Base-by-base conservation (phyloP, 1,140 invertebrate species). In the Spodoptera frugiperda region DNA sequence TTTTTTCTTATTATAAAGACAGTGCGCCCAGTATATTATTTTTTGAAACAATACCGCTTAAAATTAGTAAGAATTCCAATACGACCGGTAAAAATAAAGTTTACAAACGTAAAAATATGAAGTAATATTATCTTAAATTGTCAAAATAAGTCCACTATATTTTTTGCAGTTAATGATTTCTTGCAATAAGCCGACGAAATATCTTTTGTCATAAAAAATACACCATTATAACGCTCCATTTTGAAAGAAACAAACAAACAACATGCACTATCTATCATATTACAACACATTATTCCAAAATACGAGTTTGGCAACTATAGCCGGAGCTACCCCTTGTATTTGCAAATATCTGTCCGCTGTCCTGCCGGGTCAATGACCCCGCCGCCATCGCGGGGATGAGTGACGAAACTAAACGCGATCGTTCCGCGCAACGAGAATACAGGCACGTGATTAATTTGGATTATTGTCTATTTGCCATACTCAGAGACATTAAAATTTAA, bases 311-410 rank as follows among this genome's bases (percentile, higher is more conserved):
- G 6, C 2, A 39, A 39, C 33, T 39, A 5, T 30, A 39, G 33
- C 33, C 8, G 12, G 33, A 63, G 30, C 44, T 8, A 19, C 59
- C 33, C 51, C 15, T 11, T 30, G 8, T 33, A 61, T 61, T 33
- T 61, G 57, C 14, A 17, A 57, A 44, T 39, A 61, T 44, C 10
- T 19, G 55, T 9, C 48, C 39, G n/a, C 9, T 72, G 70, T 73
- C 55, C 63, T 67, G 33, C 55, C 71, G 55, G 71, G 71, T 49
- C 55, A 21, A 25, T 61, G 71, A 73, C 71, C 71, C 19, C 54
- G 44, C 39, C 54, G 59, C 59, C 53, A 44, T 72, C 55, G n/a
- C n/a, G 44, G 59, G 59, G 59, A 63, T 63, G 59, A 44, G 59
- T 17, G 54, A 57, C 33, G 59, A 63, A 63, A 61, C 57, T 61